These are phyloP conservation scores for Drosophila neotestacea DNA, from an alignment of 2,888 invertebrate species.

Conservation along the genomic window DNA sequence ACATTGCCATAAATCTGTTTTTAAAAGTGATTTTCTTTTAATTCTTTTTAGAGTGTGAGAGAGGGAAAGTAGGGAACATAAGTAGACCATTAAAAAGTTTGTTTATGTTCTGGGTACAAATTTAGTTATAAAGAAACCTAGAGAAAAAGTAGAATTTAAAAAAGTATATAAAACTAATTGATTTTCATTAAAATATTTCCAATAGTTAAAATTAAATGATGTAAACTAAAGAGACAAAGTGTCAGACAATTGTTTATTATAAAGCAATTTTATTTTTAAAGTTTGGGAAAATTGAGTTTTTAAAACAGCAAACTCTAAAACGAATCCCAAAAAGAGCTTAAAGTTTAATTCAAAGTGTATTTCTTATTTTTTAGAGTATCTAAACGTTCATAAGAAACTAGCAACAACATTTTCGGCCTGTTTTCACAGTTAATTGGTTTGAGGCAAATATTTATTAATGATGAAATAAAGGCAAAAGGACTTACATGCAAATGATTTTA, in stretches of 20 bases:
- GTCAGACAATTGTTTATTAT: too few species aligned
- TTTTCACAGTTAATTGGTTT: conserved; percentile 68
- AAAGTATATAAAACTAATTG: too few species aligned
- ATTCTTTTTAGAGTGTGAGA: not conserved
- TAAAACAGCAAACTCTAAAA: too few species aligned
- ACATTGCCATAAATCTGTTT: conserved; percentile 37
- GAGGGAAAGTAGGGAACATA: conserved; percentile 6
- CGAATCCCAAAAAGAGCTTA: too few species aligned
- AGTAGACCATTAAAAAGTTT: conserved; percentile 57
- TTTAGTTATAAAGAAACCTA: not conserved
- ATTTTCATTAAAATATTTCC: too few species aligned
- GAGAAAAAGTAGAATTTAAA: too few species aligned
- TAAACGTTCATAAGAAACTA: not conserved
- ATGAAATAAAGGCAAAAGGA: conserved; percentile 17
- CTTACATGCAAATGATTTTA: conserved; percentile 59
- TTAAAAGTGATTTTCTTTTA: conserved; percentile 10
- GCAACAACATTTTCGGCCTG: conserved; percentile 2
- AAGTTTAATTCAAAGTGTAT: not conserved
- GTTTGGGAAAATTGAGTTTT: too few species aligned
- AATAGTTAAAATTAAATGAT: too few species aligned
- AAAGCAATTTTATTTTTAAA: too few species aligned
- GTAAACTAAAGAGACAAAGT: too few species aligned
- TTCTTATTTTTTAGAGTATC: conserved; percentile 9
- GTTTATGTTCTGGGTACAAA: not conserved
- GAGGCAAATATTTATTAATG: conserved; percentile 12